Base-by-base conservation (phyloP, 1,140 invertebrate species). In the Campoletis sonorensis region DNA sequence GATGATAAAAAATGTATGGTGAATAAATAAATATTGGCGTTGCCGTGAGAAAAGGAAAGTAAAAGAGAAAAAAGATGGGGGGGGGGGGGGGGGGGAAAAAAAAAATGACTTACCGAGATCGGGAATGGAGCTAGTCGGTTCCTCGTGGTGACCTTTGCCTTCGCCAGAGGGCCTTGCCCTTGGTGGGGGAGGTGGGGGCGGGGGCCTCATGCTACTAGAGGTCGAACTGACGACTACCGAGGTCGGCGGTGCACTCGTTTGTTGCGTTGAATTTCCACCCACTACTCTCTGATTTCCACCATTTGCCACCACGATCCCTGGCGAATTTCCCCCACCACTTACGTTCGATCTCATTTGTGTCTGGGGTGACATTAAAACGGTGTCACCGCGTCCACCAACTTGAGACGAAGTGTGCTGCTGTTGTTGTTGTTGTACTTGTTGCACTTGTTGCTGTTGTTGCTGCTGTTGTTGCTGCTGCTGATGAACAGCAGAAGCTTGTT, bases 71-170 rank as follows among this genome's bases (percentile, higher is more conserved):
- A 11, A 64, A 64, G 15, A n/a, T 64, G n/a, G n/a, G n/a, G n/a
- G n/a, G n/a, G n/a, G n/a, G n/a, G n/a, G n/a, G n/a, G n/a, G n/a
- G n/a, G n/a, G n/a, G n/a, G n/a, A n/a, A n/a, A n/a, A n/a, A 33
- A 70, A 70, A 33, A 33, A 70, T 70, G 54, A 92, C 95, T 95
- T 87, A 96, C 96, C 96, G 93, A 97, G 93, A 94, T 97, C 96
- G 76, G 96, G 96, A 90, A 96, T 96, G 82, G 96, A 97, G 91
- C 95, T 96, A 58, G 96, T 95, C 2, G 96, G 96, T 89, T 97
- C 96, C 90, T 97, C 96, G 89, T 94, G 93, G 79, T 92, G 90
- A 80, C 86, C 88, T 82, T 91, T 91, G 80, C 91, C 91, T 82
- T 92, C 91, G 71, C 84, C 86, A 37, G 88, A 88, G 81, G 86